Evolutionary conservation across 2,113 vertebrate species (phyloP), one percentile per base, ranked within the genome.

Genomic region (Ammodytes dubius): DNA sequence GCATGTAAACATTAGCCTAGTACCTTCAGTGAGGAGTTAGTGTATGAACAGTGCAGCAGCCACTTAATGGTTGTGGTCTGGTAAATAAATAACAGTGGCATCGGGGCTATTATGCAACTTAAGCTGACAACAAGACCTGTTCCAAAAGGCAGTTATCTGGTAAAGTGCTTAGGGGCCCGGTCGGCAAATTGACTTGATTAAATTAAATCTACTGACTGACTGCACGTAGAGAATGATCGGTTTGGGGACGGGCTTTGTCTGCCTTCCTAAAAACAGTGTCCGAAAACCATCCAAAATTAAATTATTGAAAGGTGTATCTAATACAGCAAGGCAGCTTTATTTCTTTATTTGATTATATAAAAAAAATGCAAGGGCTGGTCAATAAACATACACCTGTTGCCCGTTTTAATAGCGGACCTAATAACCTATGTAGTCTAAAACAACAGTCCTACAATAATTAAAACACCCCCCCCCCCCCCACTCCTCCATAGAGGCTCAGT

Each of bases 151-250:
- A 19, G 58, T 83, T 70, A 71, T 68, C 61, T 49, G 64, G 50
- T 78, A 17, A 70, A 27, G 59, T 10, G 53, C 15, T 53, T 39
- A n/a, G 54, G 0, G 40, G 43, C 74, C 27, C 57, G 65, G 49
- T 82, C 58, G 7, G 70, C 37, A 86, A 78, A 86, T 5, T 42
- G 57, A 27, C 65, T 12, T 50, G 11, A 77, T 82, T 66, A 78
- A 75, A 67, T 79, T 27, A 27, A 27, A 58, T 53, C 73, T 27
- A 27, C 27, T 27, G 27, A 27, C 47, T 3, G 13, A 35, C 59
- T 49, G 65, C 45, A 74, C 19, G 0, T 52, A n/a, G 47, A 15
- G 35, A 27, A 50, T 4, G 3, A 47, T 61, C 40, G 27, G 50
- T n/a, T 7, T 17, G 15, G 17, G 9, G 43, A 19, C 50, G 15